Evolutionary conservation across 2,888 invertebrate species (phyloP).

Genomic region (Noctua fimbriata): DNA sequence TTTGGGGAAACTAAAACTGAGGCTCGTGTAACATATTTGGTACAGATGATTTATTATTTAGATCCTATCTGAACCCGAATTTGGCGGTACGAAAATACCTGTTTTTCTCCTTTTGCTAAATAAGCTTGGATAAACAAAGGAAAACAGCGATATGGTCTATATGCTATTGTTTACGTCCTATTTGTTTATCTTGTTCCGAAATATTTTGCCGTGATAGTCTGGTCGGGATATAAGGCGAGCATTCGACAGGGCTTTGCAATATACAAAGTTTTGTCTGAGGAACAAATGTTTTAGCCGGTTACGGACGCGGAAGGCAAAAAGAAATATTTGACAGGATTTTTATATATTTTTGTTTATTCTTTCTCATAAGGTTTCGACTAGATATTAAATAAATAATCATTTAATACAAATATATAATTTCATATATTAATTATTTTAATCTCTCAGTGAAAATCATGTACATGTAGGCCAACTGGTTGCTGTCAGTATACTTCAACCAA

Average conservation of each 20-base stretch:
- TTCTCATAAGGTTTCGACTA: not conserved
- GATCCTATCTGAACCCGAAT: constrained; percentile 48
- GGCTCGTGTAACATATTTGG: constrained; percentile 43
- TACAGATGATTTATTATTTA: constrained; percentile 56
- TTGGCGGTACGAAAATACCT: constrained; percentile 44
- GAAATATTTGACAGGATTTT: constrained; percentile 26
- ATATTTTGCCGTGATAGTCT: constrained; percentile 53
- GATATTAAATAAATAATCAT: not conserved
- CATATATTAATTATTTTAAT: too few relatives aligned
- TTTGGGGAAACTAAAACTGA: constrained; percentile 42
- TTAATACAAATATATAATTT: too few relatives aligned
- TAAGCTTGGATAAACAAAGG: constrained; percentile 40
- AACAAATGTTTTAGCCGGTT: constrained; percentile 31
- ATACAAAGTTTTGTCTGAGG: constrained; percentile 38
- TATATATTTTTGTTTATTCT: not conserved
- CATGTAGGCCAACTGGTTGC: not conserved
- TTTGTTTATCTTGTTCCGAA: constrained; percentile 60
- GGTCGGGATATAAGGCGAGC: constrained; percentile 39
- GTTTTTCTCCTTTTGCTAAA: constrained; percentile 32
- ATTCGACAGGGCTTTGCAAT: constrained; percentile 45
- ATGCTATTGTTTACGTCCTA: constrained; percentile 50
- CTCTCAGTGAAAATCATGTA: not conserved
- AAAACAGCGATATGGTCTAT: constrained; percentile 41
- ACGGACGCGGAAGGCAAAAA: constrained; percentile 17
- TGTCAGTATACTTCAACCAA: not conserved